Percentiles rank a stretch among this genome's conserved stretches.
These are phyloP conservation scores for Scrobipalpa costella DNA, from an alignment of 2,888 invertebrate species.

Conservation along the genomic window DNA sequence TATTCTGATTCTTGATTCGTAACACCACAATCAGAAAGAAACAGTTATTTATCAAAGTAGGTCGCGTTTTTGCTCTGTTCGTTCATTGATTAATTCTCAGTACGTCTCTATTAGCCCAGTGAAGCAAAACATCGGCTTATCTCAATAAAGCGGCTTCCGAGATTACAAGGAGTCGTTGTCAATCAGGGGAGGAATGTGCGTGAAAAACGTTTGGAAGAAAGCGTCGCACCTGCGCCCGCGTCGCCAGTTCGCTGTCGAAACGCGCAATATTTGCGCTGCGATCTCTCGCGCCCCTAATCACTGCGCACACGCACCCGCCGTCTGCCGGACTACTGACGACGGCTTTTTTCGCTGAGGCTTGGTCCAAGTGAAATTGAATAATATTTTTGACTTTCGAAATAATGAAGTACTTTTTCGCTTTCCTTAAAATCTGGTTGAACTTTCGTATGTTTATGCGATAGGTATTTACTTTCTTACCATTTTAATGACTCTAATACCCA, in stretches of 20 bases:
- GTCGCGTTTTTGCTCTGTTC: background rate
- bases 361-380: conserved; percentile 17
- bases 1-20: background rate
- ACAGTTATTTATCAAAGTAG: background rate
- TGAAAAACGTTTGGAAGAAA: conserved; percentile 26
- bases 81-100: conserved; percentile 4
- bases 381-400: background rate
- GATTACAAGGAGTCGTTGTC: conserved; percentile 18
- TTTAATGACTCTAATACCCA: too few species aligned
- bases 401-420: background rate
- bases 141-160: background rate
- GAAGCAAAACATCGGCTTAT: conserved; percentile 16
- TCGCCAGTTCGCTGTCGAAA: background rate
- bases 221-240: conserved; percentile 10
- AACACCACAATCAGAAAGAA: background rate
- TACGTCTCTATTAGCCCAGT: conserved; percentile 12
- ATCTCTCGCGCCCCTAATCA: conserved; percentile 41
- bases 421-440: background rate
- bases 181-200: conserved; percentile 25
- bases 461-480: too few species aligned
- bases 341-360: conserved; percentile 32
- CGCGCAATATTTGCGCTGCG: conserved; percentile 23
- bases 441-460: too few species aligned
- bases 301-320: conserved; percentile 40
- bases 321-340: conserved; percentile 32